Evolutionary conservation across 2,797 vertebrate genomes (phyloP).

Genomic region (Catharus ustulatus): DNA sequence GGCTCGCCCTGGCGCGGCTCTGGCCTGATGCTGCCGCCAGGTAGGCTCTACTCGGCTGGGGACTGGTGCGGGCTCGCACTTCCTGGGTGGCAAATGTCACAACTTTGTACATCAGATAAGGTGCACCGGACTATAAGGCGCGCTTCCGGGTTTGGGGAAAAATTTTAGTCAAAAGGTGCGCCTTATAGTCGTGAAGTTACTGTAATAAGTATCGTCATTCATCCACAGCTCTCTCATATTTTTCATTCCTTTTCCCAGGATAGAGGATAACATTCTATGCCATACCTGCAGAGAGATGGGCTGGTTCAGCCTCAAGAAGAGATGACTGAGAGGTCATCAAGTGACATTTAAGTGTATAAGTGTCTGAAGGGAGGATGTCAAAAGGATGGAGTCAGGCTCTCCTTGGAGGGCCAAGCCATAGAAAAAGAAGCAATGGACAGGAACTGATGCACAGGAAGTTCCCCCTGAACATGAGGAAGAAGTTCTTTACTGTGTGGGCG

Average conservation of each 20-base stretch:
- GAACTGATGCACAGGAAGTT: neutral
- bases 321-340: neutral
- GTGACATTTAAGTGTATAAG: neutral
- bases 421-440: neutral
- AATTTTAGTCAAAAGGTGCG: too few species aligned
- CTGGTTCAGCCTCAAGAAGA: neutral
- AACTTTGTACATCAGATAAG: too few species aligned
- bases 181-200: too few species aligned
- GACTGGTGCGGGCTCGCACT: too few species aligned
- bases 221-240: neutral
- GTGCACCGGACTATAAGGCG: too few species aligned
- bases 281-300: neutral
- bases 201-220: neutral
- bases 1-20: too few species aligned
- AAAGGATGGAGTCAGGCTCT: neutral
- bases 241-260: neutral
- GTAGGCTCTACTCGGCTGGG: too few species aligned
- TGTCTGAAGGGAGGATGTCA: neutral
- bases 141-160: too few species aligned
- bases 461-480: neutral
- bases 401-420: fast-evolving
- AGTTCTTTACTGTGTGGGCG: neutral
- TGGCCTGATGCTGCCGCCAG: too few species aligned
- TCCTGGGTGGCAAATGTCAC: too few species aligned
- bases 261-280: neutral